Evolutionary conservation across 1,140 invertebrate species (phyloP), one percentile per base, ranked within the genome.

Genomic region (Centruroides sculpturatus): DNA sequence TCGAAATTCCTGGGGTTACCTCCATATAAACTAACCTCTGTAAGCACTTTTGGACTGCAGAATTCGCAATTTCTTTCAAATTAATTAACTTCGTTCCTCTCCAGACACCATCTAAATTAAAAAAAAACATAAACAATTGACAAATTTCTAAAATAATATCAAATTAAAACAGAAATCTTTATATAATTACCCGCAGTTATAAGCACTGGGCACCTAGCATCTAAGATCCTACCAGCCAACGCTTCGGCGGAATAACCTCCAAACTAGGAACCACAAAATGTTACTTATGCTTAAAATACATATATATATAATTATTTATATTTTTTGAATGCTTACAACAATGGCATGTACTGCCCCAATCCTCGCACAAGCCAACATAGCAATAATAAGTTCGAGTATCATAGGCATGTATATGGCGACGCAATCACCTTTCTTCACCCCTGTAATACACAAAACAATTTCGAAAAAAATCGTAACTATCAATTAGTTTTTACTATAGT

Each of bases 391-490:
- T 76, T 98, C 92, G 58, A 92, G 71, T 49, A 97, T 86, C 93
- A 98, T 98, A 9, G 94, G 94, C 89, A 98, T 94, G 72, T 98
- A 98, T 64, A 98, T 85, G 10, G 89, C 86, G 4, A 98, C 91
- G 7, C 89, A 77, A 70, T 98, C 92, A 0, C 93, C 93, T 73
- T 92, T 92, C 60, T 73, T 69, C 3, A 81, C 67, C 47, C 64
- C 64, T 65, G 55, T 3, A 34, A 23, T 53, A 41, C 41, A 41
- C 8, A 41, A 41, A 41, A 41, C 8, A 41, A 41, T 41, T 41
- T 41, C n/a, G 5, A 41, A 8, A 41, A 8, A 41, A 41, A 41
- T 8, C 8, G 41, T 41, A 41, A 41, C 41, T 41, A 41, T 41
- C 41, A 6, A 41, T 41, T 41, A 41, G 8, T 41, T 41, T 41